These are phyloP conservation scores for Poecilia wingei DNA, from an alignment of 2,797 vertebrate genomes.

Conservation along the genomic window DNA sequence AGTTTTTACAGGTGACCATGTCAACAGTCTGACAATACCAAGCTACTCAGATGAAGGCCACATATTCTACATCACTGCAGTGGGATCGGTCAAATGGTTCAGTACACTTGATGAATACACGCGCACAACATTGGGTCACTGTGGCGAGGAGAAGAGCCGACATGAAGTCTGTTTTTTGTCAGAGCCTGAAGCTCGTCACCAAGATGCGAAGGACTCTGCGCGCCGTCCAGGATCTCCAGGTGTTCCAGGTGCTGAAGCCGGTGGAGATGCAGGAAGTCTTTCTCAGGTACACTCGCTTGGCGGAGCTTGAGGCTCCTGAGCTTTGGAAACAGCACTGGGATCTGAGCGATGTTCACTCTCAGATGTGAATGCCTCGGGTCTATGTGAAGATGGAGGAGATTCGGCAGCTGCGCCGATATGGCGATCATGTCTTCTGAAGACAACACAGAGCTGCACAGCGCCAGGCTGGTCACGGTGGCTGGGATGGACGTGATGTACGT, in stretches of 20 bases:
- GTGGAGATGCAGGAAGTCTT: conserved; percentile 48
- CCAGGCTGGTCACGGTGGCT: conserved; percentile 57
- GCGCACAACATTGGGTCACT: conserved; percentile 50
- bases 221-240: conserved; percentile 56
- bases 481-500: conserved; percentile 53
- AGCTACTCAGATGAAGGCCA: not conserved
- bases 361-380: conserved; percentile 55
- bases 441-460: conserved; percentile 33
- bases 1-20: not conserved
- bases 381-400: conserved; percentile 66
- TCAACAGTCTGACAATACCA: not conserved
- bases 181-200: conserved; percentile 38
- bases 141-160: conserved; percentile 10
- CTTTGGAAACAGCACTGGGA: conserved; percentile 61
- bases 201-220: conserved; percentile 13
- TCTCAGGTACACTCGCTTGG: conserved; percentile 29
- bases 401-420: conserved; percentile 38
- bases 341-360: conserved; percentile 23
- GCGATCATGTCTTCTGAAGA: conserved; percentile 39
- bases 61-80: not conserved
- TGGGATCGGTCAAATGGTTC: not conserved
- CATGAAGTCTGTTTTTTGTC: conserved; percentile 41
- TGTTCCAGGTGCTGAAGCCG: conserved; percentile 49
- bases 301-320: conserved; percentile 61
- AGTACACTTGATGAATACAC: conserved; percentile 35